Evolutionary conservation across 1,140 invertebrate species (phyloP), one percentile per base, ranked within the genome.

Genomic region (Drosophila persimilis): DNA sequence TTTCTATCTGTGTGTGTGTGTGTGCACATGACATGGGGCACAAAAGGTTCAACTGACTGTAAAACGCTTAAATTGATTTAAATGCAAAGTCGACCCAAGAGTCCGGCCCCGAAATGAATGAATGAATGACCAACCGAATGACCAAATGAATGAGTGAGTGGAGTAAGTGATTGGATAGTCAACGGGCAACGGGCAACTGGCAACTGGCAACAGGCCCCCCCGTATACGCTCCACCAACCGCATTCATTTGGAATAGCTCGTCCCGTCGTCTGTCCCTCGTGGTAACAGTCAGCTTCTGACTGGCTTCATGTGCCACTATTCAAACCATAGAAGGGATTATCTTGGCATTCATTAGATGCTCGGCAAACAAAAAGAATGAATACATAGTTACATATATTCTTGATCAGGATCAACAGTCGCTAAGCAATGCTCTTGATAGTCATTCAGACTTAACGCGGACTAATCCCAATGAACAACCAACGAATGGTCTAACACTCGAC

Each of bases 21-120:
- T 60, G 66, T 77, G 64, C 57, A 63, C 58, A 48, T 76, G 81
- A 80, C 56, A 74, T 71, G 74, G 58, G 60, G 80, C 62, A 78
- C 77, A 86, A 86, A 86, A 81, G 77, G 77, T 81, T 86, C 81
- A 86, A 86, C 81, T 86, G 81, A 86, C 81, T 86, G 81, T 81
- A 81, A 85, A 74, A 88, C 75, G 81, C 83, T 88, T 88, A 86
- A 86, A 86, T 85, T 88, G 81, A 86, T 86, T 88, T 88, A 86
- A 86, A 88, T 86, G 77, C 78, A 86, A 75, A 80, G 81, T 73
- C 60, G 59, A 70, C 81, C 81, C 66, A 78, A 86, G 73, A 73
- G 50, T 67, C 59, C 54, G 41, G 48, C 17, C 24, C 61, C 63
- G 55, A 71, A 73, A 63, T 77, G 54, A 75, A 64, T 72, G 76